phyloP scores from a whole-genome alignment of 2,797 vertebrate genomes.

The Falco peregrinus region DNA sequence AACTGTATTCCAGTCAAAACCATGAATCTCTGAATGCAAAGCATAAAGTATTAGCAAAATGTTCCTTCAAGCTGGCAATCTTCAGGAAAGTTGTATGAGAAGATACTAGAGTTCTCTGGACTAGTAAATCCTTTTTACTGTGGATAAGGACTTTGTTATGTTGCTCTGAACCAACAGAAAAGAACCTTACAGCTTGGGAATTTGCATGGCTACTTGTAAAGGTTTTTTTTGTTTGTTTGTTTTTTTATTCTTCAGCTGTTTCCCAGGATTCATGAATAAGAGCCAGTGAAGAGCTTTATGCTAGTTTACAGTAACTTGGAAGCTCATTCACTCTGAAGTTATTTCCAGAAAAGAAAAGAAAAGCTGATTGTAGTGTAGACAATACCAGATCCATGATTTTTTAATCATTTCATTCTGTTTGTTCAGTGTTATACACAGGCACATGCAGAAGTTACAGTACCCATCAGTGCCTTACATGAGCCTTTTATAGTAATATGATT shows the following conservation, averaged over 20 bases:
- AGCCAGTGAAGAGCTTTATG: neutral
- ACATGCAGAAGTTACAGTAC: neutral
- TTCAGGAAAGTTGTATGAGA: neutral
- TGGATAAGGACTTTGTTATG: neutral
- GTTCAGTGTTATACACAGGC: neutral
- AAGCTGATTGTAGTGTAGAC: neutral
- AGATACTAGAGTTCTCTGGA: neutral
- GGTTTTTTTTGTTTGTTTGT: neutral
- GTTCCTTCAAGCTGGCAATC: neutral
- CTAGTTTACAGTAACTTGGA: neutral
- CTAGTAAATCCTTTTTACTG: neutral
- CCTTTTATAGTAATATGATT: neutral
- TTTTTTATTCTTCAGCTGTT: neutral
- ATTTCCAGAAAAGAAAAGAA: neutral
- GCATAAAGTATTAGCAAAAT: neutral
- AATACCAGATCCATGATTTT: neutral
- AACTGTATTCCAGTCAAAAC: neutral
- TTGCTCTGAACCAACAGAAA: neutral
- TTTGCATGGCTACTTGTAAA: neutral
- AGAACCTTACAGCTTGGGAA: neutral
- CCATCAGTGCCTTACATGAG: neutral
- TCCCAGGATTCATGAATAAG: neutral
- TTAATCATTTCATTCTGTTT: neutral
- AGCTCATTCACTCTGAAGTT: neutral
- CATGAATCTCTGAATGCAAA: neutral